phyloP scores from a whole-genome alignment of 2,113 vertebrate genomes.

The Progne subis region DNA sequence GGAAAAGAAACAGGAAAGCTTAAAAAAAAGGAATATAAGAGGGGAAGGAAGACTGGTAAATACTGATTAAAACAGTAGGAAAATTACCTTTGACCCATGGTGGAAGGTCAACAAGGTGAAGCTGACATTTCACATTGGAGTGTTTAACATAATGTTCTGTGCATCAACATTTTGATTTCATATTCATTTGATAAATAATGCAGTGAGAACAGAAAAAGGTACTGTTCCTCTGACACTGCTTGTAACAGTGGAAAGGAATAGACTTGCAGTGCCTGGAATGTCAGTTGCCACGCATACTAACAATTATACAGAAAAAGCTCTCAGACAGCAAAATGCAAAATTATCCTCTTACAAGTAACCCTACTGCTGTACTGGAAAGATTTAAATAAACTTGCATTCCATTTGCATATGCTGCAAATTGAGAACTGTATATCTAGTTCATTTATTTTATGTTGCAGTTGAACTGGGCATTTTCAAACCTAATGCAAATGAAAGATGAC shows the following conservation, averaged over 20 bases:
- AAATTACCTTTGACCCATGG: background rate
- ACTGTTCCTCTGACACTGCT: conserved; percentile 47
- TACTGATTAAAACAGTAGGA: background rate
- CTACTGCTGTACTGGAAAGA: background rate
- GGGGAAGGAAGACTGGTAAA: background rate
- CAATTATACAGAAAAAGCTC: conserved; percentile 35
- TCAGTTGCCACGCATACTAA: conserved; percentile 44
- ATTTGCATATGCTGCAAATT: conserved; percentile 27
- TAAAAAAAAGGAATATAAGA: background rate
- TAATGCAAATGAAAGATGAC: background rate
- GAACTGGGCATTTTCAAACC: background rate
- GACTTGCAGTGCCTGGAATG: background rate
- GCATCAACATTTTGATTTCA: conserved; percentile 44
- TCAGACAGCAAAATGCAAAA: conserved; percentile 56
- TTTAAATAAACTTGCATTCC: conserved; percentile 38
- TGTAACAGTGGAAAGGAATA: conserved; percentile 26
- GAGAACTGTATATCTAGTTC: background rate
- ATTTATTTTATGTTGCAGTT: background rate
- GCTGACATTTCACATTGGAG: background rate
- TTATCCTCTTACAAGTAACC: conserved; percentile 13
- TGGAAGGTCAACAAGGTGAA: background rate
- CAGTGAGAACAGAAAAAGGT: conserved; percentile 61
- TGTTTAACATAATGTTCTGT: conserved; percentile 45
- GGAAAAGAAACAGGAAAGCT: background rate
- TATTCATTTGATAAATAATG: conserved; percentile 67